A percentile compares a stretch with the other conserved stretches of the same genome.
phyloP scores from a whole-genome alignment of 2,113 vertebrate genomes.

The Elaphurus davidianus region DNA sequence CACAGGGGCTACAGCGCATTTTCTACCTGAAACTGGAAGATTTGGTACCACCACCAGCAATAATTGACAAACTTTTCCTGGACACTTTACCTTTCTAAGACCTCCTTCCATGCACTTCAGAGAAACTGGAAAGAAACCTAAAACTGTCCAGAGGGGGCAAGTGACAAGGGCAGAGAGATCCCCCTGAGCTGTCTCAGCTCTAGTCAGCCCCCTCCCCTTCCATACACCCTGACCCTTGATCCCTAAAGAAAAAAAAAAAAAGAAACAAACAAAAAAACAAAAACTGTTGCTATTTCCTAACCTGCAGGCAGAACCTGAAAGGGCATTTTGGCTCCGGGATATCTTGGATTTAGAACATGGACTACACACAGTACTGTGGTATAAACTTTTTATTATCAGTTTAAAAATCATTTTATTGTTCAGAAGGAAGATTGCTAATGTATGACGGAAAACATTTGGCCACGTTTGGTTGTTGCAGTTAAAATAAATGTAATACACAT shows the following conservation, averaged over 20 bases:
- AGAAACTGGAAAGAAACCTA: conserved; percentile 73
- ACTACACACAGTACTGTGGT: conserved; percentile 81
- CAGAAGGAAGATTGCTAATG: conserved; percentile 78
- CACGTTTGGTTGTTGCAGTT: conserved; percentile 72
- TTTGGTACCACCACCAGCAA: conserved; percentile 98
- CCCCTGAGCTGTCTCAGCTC: conserved; percentile 60
- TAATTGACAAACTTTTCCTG: conserved; percentile 99
- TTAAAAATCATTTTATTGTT: conserved; percentile 79
- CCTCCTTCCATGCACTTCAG: conserved; percentile 66
- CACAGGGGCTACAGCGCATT: conserved; percentile 99
- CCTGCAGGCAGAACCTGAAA: conserved; percentile 79
- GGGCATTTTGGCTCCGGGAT: conserved; percentile 82
- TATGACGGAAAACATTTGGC: conserved; percentile 71
- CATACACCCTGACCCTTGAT: conserved; percentile 1
- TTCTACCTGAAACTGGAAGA: conserved; percentile 99
- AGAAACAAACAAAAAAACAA: conserved; percentile 60
- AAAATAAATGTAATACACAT: conserved; percentile 68
- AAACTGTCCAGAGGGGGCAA: conserved; percentile 68
- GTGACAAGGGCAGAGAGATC: conserved; percentile 68
- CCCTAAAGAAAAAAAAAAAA: conserved; percentile 55
- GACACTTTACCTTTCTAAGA: conserved; percentile 98
- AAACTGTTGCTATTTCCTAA: conserved; percentile 77
- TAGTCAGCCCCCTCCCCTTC: conserved; percentile 17
- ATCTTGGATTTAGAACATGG: conserved; percentile 80
- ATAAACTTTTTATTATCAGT: conserved; percentile 83